Conservation (phyloP, 2,888 invertebrate genomes). For the Listrodromus nycthemerus region DNA sequence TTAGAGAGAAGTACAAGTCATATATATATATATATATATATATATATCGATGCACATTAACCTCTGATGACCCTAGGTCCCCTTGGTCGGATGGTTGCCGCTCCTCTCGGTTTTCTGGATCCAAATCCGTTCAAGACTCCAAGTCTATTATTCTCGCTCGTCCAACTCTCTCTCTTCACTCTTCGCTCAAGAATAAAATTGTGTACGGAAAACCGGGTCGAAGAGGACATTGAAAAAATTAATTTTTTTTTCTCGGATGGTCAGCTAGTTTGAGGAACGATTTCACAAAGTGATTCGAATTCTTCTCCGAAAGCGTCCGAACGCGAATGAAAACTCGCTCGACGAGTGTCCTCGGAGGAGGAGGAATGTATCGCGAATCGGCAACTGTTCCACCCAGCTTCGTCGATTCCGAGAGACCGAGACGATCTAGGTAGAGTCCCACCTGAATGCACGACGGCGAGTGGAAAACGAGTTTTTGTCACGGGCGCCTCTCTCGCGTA, state of each 20-base stretch:
- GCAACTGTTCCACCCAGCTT: neutral
- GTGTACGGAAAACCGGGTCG: neutral
- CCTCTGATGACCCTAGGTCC: slow-evolving; percentile 58
- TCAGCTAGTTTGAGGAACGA: too few species aligned
- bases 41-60: slow-evolving; percentile 61
- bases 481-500: slow-evolving; percentile 55
- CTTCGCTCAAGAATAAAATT: neutral
- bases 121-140: slow-evolving; percentile 23
- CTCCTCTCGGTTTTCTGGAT: slow-evolving; percentile 26
- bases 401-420: neutral
- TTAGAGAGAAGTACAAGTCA: slow-evolving; percentile 59
- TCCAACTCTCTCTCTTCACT: neutral
- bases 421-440: slow-evolving; percentile 16
- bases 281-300: neutral
- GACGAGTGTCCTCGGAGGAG: neutral
- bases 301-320: neutral
- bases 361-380: slow-evolving; percentile 1
- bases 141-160: slow-evolving; percentile 49
- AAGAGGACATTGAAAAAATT: neutral
- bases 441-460: neutral
- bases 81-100: slow-evolving; percentile 20
- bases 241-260: neutral
- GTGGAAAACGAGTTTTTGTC: slow-evolving; percentile 63
- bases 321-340: slow-evolving; percentile 8
- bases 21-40: slow-evolving; percentile 5